These are phyloP conservation scores for Nycteola revayana DNA, from an alignment of 2,888 invertebrate genomes.

Conservation along the genomic window DNA sequence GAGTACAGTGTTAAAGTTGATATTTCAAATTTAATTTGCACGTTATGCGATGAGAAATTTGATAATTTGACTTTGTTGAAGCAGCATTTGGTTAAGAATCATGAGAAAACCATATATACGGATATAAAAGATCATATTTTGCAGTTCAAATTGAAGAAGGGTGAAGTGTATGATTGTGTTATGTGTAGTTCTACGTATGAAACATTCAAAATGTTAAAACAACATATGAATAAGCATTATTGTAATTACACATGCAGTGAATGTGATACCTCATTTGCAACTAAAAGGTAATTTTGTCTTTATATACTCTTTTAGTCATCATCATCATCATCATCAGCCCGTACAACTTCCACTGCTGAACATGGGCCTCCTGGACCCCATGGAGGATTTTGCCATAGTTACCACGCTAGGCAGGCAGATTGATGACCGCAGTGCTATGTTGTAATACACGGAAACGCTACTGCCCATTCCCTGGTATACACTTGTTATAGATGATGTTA, in stretches of 20 bases:
- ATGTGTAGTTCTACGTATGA: constrained; percentile 63
- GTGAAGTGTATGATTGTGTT: constrained; percentile 58
- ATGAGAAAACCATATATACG: constrained; percentile 43
- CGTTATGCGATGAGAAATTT: constrained; percentile 43
- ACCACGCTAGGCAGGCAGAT: no score
- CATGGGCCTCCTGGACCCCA: no score
- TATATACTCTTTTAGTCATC: no score
- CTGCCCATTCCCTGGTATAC: no score
- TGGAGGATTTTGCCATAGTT: no score
- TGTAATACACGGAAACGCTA: no score
- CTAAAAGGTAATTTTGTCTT: no score
- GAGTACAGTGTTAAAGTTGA: constrained; percentile 59
- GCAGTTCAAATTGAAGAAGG: constrained; percentile 64
- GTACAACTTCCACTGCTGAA: no score
- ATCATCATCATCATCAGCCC: no score
- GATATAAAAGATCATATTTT: constrained; percentile 66
- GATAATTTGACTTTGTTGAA: constrained; percentile 44
- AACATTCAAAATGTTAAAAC: constrained; percentile 69
- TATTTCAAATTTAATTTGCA: constrained; percentile 46
- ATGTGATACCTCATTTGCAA: constrained; percentile 59
- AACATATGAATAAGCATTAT: constrained; percentile 71
- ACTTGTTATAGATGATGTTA: no score
- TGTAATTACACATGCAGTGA: constrained; percentile 54
- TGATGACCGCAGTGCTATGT: no score
- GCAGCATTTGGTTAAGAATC: constrained; percentile 50